Evolutionary conservation across 2,888 invertebrate genomes (phyloP).

Genomic region (Pollenia labialis): DNA sequence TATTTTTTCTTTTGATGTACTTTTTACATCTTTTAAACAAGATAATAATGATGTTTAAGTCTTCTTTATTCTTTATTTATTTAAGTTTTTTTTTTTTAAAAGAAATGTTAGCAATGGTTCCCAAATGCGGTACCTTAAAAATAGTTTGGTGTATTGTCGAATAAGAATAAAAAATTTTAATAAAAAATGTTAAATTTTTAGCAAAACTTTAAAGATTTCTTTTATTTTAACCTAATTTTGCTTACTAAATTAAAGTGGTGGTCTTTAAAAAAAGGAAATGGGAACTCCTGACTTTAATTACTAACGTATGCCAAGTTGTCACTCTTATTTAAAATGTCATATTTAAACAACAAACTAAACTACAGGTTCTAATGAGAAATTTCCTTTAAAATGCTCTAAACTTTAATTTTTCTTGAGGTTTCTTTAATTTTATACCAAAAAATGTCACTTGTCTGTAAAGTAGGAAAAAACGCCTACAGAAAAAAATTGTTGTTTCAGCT

Average conservation of each 20-base stretch:
- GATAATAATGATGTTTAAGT: conserved; percentile 42
- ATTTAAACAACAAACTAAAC: not conserved
- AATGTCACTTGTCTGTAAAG: conserved; percentile 32
- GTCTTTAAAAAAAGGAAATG: too few species aligned
- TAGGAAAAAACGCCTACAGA: conserved; percentile 48
- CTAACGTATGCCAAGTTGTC: conserved; percentile 48
- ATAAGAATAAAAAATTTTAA: too few species aligned
- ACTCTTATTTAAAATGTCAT: conserved; percentile 49
- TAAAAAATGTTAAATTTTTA: too few species aligned
- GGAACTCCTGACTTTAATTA: too few species aligned
- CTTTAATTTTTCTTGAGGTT: not conserved
- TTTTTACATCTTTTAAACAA: not conserved
- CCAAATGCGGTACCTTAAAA: too few species aligned
- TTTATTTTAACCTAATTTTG: too few species aligned
- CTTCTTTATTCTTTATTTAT: not conserved
- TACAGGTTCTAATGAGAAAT: conserved; percentile 24
- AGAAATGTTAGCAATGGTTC: too few species aligned
- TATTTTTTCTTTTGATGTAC: conserved; percentile 64
- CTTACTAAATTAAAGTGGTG: too few species aligned
- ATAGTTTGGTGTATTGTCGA: too few species aligned
- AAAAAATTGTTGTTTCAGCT: not conserved
- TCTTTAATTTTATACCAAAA: not conserved
- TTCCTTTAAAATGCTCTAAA: conserved; percentile 2
- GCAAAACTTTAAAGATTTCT: too few species aligned
- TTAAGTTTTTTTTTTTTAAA: too few species aligned